These are phyloP conservation scores for Eulemur rufifrons DNA, from an alignment of 2,113 vertebrate species.

Conservation along the genomic window DNA sequence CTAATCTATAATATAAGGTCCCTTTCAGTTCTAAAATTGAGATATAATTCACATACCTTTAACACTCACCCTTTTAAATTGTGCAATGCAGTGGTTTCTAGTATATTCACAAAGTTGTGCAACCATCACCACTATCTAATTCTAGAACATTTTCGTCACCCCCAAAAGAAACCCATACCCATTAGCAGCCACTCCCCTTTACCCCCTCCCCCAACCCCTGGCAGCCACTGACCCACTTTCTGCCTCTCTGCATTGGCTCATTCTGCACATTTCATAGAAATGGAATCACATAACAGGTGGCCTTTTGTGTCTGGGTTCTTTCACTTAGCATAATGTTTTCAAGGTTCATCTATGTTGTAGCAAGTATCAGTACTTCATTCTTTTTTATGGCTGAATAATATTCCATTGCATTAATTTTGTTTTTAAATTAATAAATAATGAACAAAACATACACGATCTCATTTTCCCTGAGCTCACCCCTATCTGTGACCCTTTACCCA, in stretches of 20 bases:
- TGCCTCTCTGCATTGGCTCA: neutral
- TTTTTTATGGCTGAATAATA: neutral
- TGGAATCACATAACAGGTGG: neutral
- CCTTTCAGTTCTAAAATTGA: neutral
- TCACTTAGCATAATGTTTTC: neutral
- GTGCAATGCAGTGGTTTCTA: neutral
- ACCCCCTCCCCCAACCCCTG: neutral
- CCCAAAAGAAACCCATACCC: neutral
- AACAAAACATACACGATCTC: neutral
- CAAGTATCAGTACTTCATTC: neutral
- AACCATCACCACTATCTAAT: neutral
- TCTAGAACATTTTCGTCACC: slow-evolving; percentile 15
- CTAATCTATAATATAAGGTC: neutral
- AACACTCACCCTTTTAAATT: slow-evolving; percentile 1
- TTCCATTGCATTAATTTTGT: neutral
- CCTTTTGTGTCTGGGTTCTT: neutral
- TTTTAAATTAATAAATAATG: neutral
- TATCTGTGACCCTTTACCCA: neutral
- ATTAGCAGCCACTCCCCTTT: neutral
- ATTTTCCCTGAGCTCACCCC: neutral
- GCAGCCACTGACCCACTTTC: neutral
- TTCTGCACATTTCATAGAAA: neutral
- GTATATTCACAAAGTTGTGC: neutral
- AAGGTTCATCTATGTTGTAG: neutral
- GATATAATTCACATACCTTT: neutral